Evolutionary conservation across 2,797 vertebrate species (phyloP), one percentile per base, ranked within the genome.

Genomic region (Semotilus atromaculatus): DNA sequence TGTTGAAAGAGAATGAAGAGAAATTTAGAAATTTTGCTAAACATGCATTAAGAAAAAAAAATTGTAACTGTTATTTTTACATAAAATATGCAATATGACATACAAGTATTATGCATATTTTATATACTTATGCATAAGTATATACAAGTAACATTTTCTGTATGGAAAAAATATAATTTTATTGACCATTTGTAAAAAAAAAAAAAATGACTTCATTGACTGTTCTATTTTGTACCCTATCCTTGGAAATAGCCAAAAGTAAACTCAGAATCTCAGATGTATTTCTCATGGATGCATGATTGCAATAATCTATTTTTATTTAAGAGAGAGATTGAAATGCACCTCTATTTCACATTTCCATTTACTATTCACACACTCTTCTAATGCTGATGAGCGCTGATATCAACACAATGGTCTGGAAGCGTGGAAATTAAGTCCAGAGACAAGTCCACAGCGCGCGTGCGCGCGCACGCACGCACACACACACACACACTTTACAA

Each of bases 381-480:
- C 77, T 87, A 53, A 90, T 87, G 66, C 81, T 81, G 88, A 89
- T 88, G 81, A 90, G 86, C 64, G 51, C 88, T 85, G 83, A 88
- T 73, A 75, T 72, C 38, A 68, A 62, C 87, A 88, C 81, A 85
- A 89, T 78, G 68, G 73, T 77, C 51, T 58, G 62, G 23, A 85
- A 75, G 66, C 74, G 38, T 79, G 80, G 77, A 86, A 85, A 88
- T 86, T 75, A 86, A 80, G 48, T 86, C 85, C 71, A 78, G n/a
- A 85, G 60, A 82, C 68, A 85, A 31, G 31, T 31, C 31, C 31
- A 31, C 1, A 31, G 31, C 31, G n/a, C n/a, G n/a, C n/a, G n/a
- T n/a, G n/a, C n/a, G n/a, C n/a, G 76, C 34, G 67, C 26, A 67
- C 55, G 34, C 43, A 67, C 64, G 48, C 31, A 71, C 38, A 67